Conservation (phyloP, 1,140 invertebrate genomes). For the Thaumetopoea pityocampa region DNA sequence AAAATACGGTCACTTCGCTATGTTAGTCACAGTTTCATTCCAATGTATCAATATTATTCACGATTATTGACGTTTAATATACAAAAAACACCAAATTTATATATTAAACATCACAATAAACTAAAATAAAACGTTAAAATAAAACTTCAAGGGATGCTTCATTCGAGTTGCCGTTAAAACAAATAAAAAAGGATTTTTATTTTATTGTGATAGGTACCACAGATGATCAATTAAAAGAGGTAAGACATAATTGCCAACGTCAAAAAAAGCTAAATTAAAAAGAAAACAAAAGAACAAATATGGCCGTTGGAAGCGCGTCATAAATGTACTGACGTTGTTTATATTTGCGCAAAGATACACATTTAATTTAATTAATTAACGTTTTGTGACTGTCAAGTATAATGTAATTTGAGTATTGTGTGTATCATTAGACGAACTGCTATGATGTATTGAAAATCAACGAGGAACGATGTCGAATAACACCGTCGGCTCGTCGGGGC, state of each 20-base stretch:
- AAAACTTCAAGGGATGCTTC: too few species aligned
- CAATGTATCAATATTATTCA: too few species aligned
- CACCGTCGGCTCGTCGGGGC: conserved; percentile 68
- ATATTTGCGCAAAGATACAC: conserved; percentile 55
- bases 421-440: conserved; percentile 12
- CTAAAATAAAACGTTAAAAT: too few species aligned
- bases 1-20: too few species aligned
- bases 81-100: too few species aligned
- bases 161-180: too few species aligned
- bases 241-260: conserved; percentile 1
- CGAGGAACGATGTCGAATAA: conserved; percentile 65
- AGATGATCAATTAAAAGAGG: too few species aligned
- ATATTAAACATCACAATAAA: too few species aligned
- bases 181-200: too few species aligned
- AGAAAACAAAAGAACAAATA: conserved; percentile 36
- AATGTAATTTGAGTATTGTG: conserved; percentile 23
- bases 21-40: too few species aligned
- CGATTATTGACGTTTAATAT: too few species aligned
- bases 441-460: conserved; percentile 49
- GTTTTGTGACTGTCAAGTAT: conserved; percentile 12
- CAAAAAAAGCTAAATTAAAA: neutral
- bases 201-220: too few species aligned
- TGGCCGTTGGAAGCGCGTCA: conserved; percentile 71
- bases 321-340: conserved; percentile 73
- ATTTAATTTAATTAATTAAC: conserved; percentile 23